Conservation (phyloP, 2,888 invertebrate species). For the Xanthia icteritia region DNA sequence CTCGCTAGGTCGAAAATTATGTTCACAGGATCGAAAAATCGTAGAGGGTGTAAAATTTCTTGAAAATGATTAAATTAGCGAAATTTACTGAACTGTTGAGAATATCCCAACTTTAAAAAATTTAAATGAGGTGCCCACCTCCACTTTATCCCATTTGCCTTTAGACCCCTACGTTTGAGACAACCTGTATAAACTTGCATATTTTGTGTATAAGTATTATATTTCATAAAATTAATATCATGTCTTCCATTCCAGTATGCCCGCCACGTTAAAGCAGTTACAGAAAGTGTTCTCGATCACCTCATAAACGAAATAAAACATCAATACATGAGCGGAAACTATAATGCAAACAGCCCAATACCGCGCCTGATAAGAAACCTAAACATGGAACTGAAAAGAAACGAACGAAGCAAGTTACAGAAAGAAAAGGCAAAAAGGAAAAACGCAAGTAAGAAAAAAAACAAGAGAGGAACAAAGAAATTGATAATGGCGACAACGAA, state of each 20-base stretch:
- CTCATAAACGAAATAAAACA: slow-evolving; percentile 69
- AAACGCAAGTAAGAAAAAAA: slow-evolving; percentile 43
- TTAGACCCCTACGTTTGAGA: too few relatives aligned
- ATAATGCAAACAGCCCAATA: slow-evolving; percentile 47
- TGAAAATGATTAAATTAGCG: too few relatives aligned
- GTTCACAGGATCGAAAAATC: too few relatives aligned
- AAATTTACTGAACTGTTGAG: too few relatives aligned
- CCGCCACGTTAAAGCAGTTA: slow-evolving; percentile 72
- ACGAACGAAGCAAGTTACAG: slow-evolving; percentile 42
- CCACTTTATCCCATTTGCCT: too few relatives aligned
- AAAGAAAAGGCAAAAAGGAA: slow-evolving; percentile 46
- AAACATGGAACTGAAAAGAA: slow-evolving; percentile 58
- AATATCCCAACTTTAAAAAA: too few relatives aligned
- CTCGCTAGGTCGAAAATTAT: too few relatives aligned
- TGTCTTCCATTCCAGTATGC: slow-evolving; percentile 64
- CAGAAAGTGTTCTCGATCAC: slow-evolving; percentile 73
- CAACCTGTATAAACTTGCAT: too few relatives aligned
- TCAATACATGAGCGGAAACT: slow-evolving; percentile 53
- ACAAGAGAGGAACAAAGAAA: slow-evolving; percentile 44
- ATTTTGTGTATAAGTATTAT: neutral
- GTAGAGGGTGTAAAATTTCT: too few relatives aligned
- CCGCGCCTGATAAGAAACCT: slow-evolving; percentile 45
- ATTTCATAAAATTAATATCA: slow-evolving; percentile 1
- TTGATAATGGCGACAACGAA: neutral
- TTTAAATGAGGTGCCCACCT: too few relatives aligned